These are phyloP conservation scores for Leptodactylus fallax DNA, from an alignment of 2,797 vertebrate genomes.

Conservation along the genomic window DNA sequence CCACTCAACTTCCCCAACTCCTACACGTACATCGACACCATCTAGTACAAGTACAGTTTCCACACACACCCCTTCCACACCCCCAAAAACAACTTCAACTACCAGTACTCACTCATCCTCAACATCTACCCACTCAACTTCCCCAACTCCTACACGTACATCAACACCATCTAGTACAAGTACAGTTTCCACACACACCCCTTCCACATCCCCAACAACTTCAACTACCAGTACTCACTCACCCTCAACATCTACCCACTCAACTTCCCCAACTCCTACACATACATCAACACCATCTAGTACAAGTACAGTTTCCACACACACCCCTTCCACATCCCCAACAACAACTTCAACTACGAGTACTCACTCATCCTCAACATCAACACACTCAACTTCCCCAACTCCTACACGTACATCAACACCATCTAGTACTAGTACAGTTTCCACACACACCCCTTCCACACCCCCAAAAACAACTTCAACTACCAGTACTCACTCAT, in stretches of 20 bases:
- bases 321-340: too few species aligned
- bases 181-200: not conserved
- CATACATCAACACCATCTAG: not conserved
- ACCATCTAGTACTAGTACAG: not conserved
- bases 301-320: not conserved
- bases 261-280: slow-evolving; percentile 14
- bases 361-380: too few species aligned
- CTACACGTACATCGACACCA: slow-evolving; percentile 11
- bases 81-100: too few species aligned
- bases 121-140: not conserved
- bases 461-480: too few species aligned
- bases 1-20: not conserved
- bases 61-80: too few species aligned
- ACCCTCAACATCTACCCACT: slow-evolving; percentile 33
- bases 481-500: too few species aligned
- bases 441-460: too few species aligned
- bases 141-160: not conserved
- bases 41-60: slow-evolving; percentile 43
- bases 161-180: not conserved
- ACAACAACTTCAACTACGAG: not conserved
- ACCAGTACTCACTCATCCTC: too few species aligned
- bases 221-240: not conserved
- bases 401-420: not conserved
- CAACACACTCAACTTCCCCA: too few species aligned
- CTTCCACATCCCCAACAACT: not conserved